These are phyloP conservation scores for Holacanthus passer DNA, from an alignment of 2,113 vertebrate species.

Conservation along the genomic window DNA sequence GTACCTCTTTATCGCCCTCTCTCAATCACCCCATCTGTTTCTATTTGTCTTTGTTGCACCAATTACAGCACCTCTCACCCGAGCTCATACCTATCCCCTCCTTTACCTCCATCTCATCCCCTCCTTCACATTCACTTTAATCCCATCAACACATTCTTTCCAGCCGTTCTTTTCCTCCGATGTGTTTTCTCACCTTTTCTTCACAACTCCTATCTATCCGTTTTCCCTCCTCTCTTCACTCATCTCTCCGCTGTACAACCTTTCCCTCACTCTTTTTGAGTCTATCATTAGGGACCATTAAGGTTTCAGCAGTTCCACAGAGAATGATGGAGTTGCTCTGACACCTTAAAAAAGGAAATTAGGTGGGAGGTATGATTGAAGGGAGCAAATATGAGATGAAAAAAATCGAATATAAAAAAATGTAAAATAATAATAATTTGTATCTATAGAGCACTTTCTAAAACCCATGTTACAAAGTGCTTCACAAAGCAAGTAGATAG, in stretches of 20 bases:
- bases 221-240: slow-evolving; percentile 39
- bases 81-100: slow-evolving; percentile 14
- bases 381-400: slow-evolving; percentile 46
- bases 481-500: too few relatives aligned
- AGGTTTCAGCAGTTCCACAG: slow-evolving; percentile 47
- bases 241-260: slow-evolving; percentile 27
- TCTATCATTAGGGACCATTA: slow-evolving; percentile 66
- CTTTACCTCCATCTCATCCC: slow-evolving; percentile 26
- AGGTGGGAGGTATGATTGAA: slow-evolving; percentile 45
- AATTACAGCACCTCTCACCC: slow-evolving; percentile 49
- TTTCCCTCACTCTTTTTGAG: slow-evolving; percentile 44
- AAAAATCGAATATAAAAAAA: too few relatives aligned
- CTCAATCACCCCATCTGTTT: slow-evolving; percentile 48
- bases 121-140: slow-evolving; percentile 52
- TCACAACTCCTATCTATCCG: slow-evolving; percentile 30
- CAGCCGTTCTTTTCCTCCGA: slow-evolving; percentile 25
- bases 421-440: too few relatives aligned
- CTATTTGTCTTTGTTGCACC: slow-evolving; percentile 53
- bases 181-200: slow-evolving; percentile 71
- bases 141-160: slow-evolving; percentile 61
- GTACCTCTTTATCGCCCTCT: slow-evolving; percentile 41
- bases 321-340: slow-evolving; percentile 53
- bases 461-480: too few relatives aligned
- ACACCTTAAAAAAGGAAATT: slow-evolving; percentile 58
- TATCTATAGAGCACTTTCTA: too few relatives aligned